phyloP scores from a whole-genome alignment of 1,140 invertebrate species.

The Calliphora vicina region DNA sequence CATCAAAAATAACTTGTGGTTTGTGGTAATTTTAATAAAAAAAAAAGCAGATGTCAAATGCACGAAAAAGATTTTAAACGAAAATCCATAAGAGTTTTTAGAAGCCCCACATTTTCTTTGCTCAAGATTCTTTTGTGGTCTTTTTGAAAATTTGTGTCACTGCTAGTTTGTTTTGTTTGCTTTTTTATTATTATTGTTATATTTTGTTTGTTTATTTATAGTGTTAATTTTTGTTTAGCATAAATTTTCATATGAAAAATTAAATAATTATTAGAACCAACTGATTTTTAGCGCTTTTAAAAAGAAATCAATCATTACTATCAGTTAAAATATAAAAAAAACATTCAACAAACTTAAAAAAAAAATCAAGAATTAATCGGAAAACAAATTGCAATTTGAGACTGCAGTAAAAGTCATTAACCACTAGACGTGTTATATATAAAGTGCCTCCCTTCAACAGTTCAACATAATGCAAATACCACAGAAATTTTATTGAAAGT shows the following conservation, averaged over 20 bases:
- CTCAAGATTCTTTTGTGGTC: background rate
- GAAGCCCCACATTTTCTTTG: background rate
- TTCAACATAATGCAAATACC: too few species aligned
- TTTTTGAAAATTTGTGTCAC: background rate
- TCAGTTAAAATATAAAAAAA: too few species aligned
- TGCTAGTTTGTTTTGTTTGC: background rate
- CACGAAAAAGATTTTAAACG: background rate
- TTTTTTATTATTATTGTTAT: background rate
- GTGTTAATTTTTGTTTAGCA: slow-evolving; percentile 1
- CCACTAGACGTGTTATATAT: background rate
- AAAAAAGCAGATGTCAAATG: background rate
- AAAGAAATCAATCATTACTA: too few species aligned
- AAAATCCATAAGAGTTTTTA: background rate
- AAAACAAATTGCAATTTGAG: background rate
- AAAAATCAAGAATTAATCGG: background rate
- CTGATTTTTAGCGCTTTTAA: too few species aligned
- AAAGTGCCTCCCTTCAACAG: too few species aligned
- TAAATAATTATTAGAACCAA: background rate
- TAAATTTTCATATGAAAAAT: background rate
- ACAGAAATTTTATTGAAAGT: background rate
- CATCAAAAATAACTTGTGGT: background rate
- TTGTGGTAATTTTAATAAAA: background rate
- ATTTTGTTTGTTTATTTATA: background rate
- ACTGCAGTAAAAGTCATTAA: background rate
- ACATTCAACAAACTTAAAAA: background rate